Base-by-base conservation (phyloP, 1,140 invertebrate genomes). In the roundworm (Caenorhabditis elegans) region DNA sequence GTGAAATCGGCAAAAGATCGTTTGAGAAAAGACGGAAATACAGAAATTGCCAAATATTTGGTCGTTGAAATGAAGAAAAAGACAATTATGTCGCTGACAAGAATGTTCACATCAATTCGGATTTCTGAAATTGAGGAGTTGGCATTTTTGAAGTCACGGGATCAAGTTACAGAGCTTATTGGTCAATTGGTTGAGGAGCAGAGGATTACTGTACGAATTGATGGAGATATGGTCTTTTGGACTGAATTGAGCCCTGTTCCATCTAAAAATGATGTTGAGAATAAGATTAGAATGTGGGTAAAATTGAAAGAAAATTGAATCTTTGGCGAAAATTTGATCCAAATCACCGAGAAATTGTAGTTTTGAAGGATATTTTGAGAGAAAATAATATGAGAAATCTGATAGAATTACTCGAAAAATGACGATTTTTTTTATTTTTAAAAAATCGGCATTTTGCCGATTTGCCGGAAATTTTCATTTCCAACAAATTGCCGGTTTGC, bases 11-110 rank as follows among this genome's bases (percentile, higher is more conserved):
- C n/a, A n/a, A 55, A 43, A 46, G 48, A 79, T 13, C 24, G 36
- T 11, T 13, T 79, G 24, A 46, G 24, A 46, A 53, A 36, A 46
- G 79, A 81, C n/a, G 43, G 55, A 24, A 81, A 81, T 22, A 15
- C 24, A 1, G 80, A 60, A 36, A 65, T 81, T 17, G 39, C 31
- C 6, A 36, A 76, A 24, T n/a, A 39, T 1, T 17, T 81, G 17
- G 36, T 81, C 47, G n/a, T 26, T 11, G 34, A 48, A 11, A 36
- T 81, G 31, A 46, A 47, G 24, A 76, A 81, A 26, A 81, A 77
- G 47, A 46, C 65, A 0, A 48, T 81, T 24, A 8, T 81, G 10
- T 46, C 36, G 0, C 26, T 81, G 19, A 31, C 70, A 4, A 81
- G 53, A 48, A 60, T 81, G 22, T 39, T 48, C 28, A 43, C n/a